Conservation (phyloP, 2,113 vertebrate species). For the Ceratotherium simum region DNA sequence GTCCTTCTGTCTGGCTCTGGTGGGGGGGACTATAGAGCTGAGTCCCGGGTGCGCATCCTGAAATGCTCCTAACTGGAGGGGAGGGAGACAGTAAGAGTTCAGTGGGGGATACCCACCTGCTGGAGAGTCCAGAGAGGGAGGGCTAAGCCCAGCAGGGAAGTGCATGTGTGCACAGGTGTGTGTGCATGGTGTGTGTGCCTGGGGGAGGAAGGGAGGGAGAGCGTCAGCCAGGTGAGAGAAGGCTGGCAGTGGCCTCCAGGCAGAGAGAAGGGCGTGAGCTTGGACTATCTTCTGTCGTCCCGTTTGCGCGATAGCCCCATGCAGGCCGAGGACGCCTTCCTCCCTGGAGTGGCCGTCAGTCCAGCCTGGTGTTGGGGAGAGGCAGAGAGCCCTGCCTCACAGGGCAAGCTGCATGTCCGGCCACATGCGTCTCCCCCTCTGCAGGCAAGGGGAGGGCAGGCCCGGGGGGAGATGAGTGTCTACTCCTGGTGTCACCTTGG, state of each 20-base stretch:
- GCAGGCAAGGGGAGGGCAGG: neutral
- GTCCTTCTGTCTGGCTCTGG: neutral
- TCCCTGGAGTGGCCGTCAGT: neutral
- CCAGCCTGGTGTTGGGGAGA: neutral
- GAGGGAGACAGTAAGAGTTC: neutral
- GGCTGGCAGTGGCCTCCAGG: neutral
- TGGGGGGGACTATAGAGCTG: no score
- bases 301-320: rapidly evolving
- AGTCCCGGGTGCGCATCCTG: neutral
- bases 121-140: rapidly evolving
- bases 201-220: no score
- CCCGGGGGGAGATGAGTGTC: neutral
- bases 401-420: neutral
- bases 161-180: rapidly evolving
- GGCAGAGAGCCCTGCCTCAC: neutral
- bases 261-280: neutral
- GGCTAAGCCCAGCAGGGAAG: neutral
- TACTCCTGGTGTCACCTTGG: no score
- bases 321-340: no score
- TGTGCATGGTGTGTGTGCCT: neutral
- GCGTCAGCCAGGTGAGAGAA: rapidly evolving
- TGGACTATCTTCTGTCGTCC: rapidly evolving
- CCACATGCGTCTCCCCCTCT: neutral
- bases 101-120: neutral
- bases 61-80: neutral